These are phyloP conservation scores for Meandrusa payeni DNA, from an alignment of 2,888 invertebrate genomes.

Conservation along the genomic window DNA sequence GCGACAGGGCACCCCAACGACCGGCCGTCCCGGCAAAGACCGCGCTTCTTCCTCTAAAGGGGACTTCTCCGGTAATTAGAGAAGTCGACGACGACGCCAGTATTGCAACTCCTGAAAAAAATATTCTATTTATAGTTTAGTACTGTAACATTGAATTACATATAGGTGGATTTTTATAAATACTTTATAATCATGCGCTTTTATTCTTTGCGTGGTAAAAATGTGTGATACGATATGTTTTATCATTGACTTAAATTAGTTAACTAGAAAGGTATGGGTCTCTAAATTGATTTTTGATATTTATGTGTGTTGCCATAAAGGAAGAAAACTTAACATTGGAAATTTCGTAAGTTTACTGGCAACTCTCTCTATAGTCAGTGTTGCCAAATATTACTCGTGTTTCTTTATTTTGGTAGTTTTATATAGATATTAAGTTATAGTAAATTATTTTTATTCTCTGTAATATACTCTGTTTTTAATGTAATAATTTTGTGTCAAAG, in stretches of 20 bases:
- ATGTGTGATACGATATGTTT: constrained; percentile 11
- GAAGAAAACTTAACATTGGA: constrained; percentile 2
- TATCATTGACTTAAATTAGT: constrained; percentile 17
- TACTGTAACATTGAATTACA: no score
- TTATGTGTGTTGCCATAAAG: constrained; percentile 18
- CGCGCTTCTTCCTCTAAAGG: no score
- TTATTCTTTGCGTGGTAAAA: constrained; percentile 5
- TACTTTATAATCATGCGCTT: neutral
- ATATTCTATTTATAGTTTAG: no score
- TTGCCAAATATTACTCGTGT: constrained; percentile 25
- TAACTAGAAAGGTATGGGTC: neutral
- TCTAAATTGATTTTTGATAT: constrained; percentile 7
- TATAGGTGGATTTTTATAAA: no score
- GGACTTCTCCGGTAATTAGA: no score
- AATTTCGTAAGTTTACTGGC: constrained; percentile 13
- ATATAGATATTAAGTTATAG: constrained; percentile 4
- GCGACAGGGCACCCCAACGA: no score
- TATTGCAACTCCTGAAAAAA: no score
- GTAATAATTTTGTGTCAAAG: no score
- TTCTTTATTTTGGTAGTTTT: constrained; percentile 8
- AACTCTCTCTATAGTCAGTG: constrained; percentile 23
- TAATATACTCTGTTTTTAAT: constrained; percentile 19
- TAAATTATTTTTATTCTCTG: constrained; percentile 5
- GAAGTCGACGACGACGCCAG: no score
- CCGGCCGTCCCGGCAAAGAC: no score